These are phyloP conservation scores for Cladorhizidae sp. DNA, from an alignment of 37 sponge, comb jelly and placozoan species.

Conservation along the genomic window DNA sequence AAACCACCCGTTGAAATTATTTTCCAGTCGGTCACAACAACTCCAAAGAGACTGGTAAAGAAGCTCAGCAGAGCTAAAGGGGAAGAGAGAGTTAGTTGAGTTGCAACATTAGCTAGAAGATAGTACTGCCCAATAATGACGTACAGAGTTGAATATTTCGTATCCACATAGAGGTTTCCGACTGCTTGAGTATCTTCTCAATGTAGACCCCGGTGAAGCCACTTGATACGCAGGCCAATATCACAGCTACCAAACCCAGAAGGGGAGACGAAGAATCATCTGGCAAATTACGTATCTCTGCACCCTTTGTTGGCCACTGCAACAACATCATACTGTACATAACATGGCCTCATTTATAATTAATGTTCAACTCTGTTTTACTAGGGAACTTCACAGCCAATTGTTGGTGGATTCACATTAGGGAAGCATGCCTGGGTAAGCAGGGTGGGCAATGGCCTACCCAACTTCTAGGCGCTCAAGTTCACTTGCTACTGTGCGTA, in stretches of 20 bases:
- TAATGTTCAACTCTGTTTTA: not conserved
- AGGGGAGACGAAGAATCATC: constrained; percentile 15
- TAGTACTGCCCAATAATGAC: constrained; percentile 2
- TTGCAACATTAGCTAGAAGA: not conserved
- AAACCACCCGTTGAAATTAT: constrained; percentile 70
- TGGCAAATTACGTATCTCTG: not conserved
- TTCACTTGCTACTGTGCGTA: no score
- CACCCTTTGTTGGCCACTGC: not conserved
- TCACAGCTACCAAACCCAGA: constrained; percentile 76
- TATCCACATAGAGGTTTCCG: constrained; percentile 90
- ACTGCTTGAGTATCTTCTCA: constrained; percentile 92
- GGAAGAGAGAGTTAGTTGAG: not conserved
- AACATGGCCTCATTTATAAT: not conserved
- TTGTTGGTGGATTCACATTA: no score
- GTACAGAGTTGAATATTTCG: constrained; percentile 94
- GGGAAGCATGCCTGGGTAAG: no score
- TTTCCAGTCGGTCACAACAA: constrained; percentile 52
- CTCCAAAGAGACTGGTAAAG: constrained; percentile 63
- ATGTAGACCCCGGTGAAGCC: constrained; percentile 98
- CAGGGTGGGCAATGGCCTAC: no score
- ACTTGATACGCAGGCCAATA: constrained; percentile 84
- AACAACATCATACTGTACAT: not conserved
- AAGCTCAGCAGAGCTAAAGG: constrained; percentile 64
- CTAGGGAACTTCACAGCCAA: no score
- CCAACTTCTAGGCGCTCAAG: no score